Conservation (phyloP, 2,888 invertebrate species). For the Brachyopa scutellaris region DNA sequence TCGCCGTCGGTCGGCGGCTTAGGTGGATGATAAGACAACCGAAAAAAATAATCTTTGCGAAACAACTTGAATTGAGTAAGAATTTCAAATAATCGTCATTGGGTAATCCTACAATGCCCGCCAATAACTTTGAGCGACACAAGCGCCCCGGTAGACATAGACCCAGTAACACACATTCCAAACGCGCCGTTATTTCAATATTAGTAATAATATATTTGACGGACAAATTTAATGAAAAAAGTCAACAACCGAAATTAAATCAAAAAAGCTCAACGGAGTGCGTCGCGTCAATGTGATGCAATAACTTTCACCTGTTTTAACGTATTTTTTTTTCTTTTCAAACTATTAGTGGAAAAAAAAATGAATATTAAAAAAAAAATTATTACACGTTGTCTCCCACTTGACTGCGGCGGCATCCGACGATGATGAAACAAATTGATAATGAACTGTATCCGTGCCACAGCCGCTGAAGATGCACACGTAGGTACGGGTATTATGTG, state of each 20-base stretch:
- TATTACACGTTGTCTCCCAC: constrained; percentile 39
- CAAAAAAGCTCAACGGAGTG: constrained; percentile 36
- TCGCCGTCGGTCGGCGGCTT: no score
- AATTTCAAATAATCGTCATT: constrained; percentile 14
- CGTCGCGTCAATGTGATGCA: constrained; percentile 41
- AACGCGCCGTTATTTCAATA: not conserved
- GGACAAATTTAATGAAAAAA: not conserved
- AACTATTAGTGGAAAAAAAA: not conserved
- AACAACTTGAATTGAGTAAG: constrained; percentile 20
- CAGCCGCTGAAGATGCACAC: constrained; percentile 34
- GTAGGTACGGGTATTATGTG: no score
- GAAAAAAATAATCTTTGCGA: constrained; percentile 29
- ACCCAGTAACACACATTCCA: no score
- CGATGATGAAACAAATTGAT: constrained; percentile 64
- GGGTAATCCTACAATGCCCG: constrained; percentile 1
- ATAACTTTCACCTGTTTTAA: constrained; percentile 66
- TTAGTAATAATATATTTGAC: constrained; percentile 1
- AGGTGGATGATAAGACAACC: constrained; percentile 1
- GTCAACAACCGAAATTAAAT: constrained; percentile 22
- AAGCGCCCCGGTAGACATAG: no score
- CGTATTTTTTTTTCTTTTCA: not conserved
- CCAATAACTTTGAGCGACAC: constrained; percentile 2
- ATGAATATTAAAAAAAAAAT: constrained; percentile 34
- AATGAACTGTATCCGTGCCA: constrained; percentile 61
- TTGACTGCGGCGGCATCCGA: constrained; percentile 13